Evolutionary conservation across 2,797 vertebrate genomes (phyloP), one percentile per base, ranked within the genome.

Genomic region (Acanthurus tractus): DNA sequence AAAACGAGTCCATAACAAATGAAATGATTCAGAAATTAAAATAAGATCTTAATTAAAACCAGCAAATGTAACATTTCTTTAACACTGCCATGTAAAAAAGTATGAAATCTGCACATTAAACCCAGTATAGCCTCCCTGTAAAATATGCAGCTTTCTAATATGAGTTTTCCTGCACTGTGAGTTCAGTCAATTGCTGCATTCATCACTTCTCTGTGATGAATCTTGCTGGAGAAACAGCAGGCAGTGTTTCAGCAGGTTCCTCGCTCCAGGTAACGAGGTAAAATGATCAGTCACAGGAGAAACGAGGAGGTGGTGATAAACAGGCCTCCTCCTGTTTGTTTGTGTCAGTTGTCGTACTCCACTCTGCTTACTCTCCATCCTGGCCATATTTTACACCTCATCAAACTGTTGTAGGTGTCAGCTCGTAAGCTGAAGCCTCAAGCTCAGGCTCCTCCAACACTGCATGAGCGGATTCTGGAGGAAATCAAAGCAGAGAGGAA

Each of bases 401-500:
- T 74, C 42, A 8, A 25, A 61, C 48, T 74, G n/a, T 50, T 7
- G 45, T 48, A 99, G 98, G 98, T 94, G 36, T 96, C 98, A 0
- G 97, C 97, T 34, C 96, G 98, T 72, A 98, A 98, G 80, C 92
- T 99, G 88, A 99, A 98, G 85, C 98, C 98, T 23, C 97, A 96
- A 36, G 94, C 96, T 6, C 95, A 96, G 34, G 94, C 89, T 77
- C 98, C 98, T 34, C 97, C 95, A 14, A 98, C 97, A 17, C 96
- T 99, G 25, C 98, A 99, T 1, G 98, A 99, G 74, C 94, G 97
- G 71, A 98, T 99, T 76, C 93, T 99, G 78, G 95, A 98, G 79
- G 98, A 96, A 89, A 99, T 99, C 92, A 99, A 98, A 84, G 90
- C 97, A 1, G 98, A 99, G 90, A 95, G 97, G 86, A 99, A 99